These are phyloP conservation scores for Nansenia antarctica DNA, from an alignment of 2,113 vertebrate species.

Conservation along the genomic window DNA sequence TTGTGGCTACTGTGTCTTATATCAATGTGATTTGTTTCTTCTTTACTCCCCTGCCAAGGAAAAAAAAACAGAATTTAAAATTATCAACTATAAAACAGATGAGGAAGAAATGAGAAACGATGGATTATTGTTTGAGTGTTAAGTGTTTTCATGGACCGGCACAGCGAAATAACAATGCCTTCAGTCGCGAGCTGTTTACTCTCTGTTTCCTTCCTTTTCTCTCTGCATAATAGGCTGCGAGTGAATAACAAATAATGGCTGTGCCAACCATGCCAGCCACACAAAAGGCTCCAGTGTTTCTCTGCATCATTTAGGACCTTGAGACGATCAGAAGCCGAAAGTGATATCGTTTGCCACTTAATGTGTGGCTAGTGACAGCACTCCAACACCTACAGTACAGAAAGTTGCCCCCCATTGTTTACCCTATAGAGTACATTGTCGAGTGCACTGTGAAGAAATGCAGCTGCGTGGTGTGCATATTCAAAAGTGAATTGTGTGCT, in stretches of 20 bases:
- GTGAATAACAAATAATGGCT: slow-evolving; percentile 25
- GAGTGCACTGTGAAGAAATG: no score
- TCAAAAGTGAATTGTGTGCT: no score
- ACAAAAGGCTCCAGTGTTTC: no score
- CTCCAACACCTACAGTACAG: no score
- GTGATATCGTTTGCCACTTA: no score
- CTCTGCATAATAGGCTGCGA: slow-evolving; percentile 26
- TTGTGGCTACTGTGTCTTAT: not conserved
- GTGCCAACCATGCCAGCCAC: no score
- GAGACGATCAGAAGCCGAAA: no score
- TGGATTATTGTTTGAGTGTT: not conserved
- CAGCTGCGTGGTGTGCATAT: no score
- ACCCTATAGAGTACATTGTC: no score
- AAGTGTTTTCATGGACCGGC: slow-evolving; percentile 21
- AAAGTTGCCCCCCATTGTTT: no score
- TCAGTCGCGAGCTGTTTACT: slow-evolving; percentile 17
- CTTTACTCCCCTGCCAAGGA: not conserved
- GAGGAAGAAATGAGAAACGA: not conserved
- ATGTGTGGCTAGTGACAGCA: no score
- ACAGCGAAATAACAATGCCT: slow-evolving; percentile 18
- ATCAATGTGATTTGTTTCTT: slow-evolving; percentile 4
- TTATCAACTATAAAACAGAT: not conserved
- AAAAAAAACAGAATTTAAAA: slow-evolving; percentile 1
- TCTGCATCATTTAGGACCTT: no score
- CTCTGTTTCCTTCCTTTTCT: slow-evolving; percentile 21